Evolutionary conservation across 1,140 invertebrate species (phyloP).

Genomic region (Trachymyrmex cornetzi): DNA sequence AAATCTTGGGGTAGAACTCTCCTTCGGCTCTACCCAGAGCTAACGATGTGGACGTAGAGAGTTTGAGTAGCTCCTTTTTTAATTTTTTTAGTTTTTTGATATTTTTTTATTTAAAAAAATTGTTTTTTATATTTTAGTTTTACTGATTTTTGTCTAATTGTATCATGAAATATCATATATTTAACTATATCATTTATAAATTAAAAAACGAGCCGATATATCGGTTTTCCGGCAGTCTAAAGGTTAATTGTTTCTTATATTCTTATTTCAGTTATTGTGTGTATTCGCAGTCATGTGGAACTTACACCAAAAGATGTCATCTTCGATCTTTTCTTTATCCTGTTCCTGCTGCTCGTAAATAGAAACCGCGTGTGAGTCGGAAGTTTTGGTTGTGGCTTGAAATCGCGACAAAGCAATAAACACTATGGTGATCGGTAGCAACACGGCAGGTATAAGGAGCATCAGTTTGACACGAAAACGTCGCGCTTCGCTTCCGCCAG

Average conservation of each 20-base stretch:
- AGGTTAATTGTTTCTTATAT: background rate
- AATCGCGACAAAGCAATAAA: constrained; percentile 82
- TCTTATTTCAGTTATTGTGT: background rate
- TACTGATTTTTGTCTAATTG: no score
- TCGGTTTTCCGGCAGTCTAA: no score
- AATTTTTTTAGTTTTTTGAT: no score
- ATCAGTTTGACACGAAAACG: constrained; percentile 81
- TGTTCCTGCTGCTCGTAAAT: constrained; percentile 57
- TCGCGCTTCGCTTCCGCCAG: constrained; percentile 81
- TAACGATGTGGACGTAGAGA: no score
- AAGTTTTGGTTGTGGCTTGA: constrained; percentile 61
- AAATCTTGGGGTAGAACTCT: no score
- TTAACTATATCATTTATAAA: no score
- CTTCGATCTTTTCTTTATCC: constrained; percentile 34
- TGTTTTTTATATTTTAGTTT: no score
- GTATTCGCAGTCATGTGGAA: background rate
- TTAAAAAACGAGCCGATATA: no score
- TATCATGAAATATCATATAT: no score
- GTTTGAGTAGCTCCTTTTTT: no score
- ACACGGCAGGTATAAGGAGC: constrained; percentile 81
- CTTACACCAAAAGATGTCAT: constrained; percentile 66
- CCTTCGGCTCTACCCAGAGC: no score
- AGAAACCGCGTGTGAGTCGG: constrained; percentile 53
- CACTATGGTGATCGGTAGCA: constrained; percentile 82
- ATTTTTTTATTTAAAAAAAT: no score